Evolutionary conservation across 2,888 invertebrate species (phyloP).

Genomic region (Agriopis leucophaearia): DNA sequence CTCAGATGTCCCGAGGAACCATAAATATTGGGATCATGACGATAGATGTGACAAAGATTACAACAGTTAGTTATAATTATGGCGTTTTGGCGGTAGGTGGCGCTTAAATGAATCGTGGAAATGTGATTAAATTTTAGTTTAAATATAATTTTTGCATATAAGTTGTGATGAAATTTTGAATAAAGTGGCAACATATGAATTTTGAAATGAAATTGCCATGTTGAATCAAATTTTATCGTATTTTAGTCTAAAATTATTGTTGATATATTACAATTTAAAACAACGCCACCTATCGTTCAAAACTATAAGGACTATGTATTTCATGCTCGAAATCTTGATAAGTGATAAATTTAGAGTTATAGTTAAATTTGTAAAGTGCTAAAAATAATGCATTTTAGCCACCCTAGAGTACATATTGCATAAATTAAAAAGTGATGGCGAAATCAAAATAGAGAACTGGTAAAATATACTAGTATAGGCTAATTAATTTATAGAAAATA

Average conservation of each 20-base stretch:
- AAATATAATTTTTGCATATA: not conserved
- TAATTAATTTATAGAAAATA: conserved; percentile 5
- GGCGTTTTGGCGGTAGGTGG: conserved; percentile 22
- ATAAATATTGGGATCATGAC: conserved; percentile 82
- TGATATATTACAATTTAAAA: not conserved
- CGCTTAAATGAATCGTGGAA: conserved; percentile 12
- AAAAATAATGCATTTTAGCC: conserved; percentile 11
- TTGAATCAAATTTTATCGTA: not conserved
- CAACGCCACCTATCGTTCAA: conserved; percentile 25
- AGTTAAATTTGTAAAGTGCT: conserved; percentile 34
- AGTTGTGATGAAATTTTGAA: not conserved
- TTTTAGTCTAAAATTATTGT: not conserved
- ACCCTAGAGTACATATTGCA: conserved; percentile 14
- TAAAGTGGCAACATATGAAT: not conserved
- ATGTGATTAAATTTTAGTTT: not conserved
- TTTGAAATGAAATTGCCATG: not conserved
- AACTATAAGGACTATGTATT: conserved; percentile 19
- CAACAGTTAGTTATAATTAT: conserved; percentile 69
- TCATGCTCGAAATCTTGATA: conserved; percentile 26
- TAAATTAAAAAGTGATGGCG: conserved; percentile 11
- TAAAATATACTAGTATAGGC: not conserved
- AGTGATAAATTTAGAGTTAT: conserved; percentile 24
- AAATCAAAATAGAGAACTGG: conserved; percentile 6
- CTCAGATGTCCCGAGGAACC: conserved; percentile 74
- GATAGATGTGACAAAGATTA: conserved; percentile 81